Conservation (phyloP, 35 echinoderm and acorn worm genomes). For the Apostichopus parvimensis region DNA sequence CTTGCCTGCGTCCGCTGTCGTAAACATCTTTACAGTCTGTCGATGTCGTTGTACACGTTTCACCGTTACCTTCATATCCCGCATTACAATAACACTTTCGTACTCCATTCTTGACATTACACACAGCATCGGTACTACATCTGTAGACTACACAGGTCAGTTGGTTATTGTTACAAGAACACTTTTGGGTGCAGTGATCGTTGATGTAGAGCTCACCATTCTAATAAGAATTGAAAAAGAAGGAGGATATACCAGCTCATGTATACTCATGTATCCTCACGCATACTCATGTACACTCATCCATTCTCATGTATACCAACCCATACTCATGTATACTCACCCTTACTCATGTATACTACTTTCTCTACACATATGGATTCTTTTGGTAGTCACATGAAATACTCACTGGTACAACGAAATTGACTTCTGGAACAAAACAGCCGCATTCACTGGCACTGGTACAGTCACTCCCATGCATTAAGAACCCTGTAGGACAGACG, state of each 20-base stretch:
- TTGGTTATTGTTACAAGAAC: background rate
- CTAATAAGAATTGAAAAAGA: too few species aligned
- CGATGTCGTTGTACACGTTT: background rate
- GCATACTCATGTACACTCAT: too few species aligned
- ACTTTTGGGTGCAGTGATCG: background rate
- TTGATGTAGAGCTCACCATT: background rate
- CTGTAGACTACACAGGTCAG: background rate
- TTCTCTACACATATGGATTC: too few species aligned
- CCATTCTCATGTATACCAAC: too few species aligned
- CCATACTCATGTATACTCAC: too few species aligned
- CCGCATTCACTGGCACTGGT: background rate
- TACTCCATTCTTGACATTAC: background rate
- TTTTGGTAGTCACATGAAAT: too few species aligned
- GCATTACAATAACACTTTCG: background rate
- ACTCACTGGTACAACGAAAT: background rate
- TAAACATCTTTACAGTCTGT: background rate
- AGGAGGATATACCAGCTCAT: too few species aligned
- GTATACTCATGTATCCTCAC: too few species aligned
- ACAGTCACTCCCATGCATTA: background rate
- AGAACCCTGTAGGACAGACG: background rate
- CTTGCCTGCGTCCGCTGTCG: background rate
- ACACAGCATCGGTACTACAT: background rate
- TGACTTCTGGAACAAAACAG: background rate
- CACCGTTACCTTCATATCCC: conserved; percentile 5
- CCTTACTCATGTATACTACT: too few species aligned